Evolutionary conservation across 1,140 invertebrate genomes (phyloP), one percentile per base, ranked within the genome.

Genomic region (Ceratosolen solmsi): DNA sequence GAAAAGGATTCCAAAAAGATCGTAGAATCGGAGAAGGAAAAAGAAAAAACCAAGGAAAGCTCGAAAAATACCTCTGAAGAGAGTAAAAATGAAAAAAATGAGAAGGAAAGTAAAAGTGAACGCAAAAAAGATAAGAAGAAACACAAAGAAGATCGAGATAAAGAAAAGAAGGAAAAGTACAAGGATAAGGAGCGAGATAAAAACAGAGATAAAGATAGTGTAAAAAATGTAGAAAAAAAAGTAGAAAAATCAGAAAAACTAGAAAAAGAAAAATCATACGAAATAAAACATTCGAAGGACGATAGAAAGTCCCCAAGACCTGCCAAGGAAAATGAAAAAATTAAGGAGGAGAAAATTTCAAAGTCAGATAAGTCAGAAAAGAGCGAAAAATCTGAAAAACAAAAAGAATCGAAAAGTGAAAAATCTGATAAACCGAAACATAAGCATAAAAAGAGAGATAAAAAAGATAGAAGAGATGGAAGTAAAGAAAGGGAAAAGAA

Each of bases 391-490:
- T 88, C 89, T 4, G 92, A 93, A 60, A 94, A 93, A 84, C 86
- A 90, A 36, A 93, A 94, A 68, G 84, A 89, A 4, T 83, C 82
- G 22, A 88, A 86, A 30, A 86, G 27, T 8, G 90, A 92, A 0
- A 89, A 89, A 74, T 82, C 84, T 22, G 90, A 92, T 17, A 90
- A 89, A 33, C 88, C 89, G 27, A 92, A 90, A 74, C 92, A 93
- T 63, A 93, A 93, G 60, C 91, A 93, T 41, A 92, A 92, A 77
- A 92, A 92, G 71, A 91, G 90, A 79, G 92, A 92, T 8, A 92
- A 91, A 51, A 91, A 90, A 86, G 94, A 95, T 49, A 94, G 93
- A 84, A 92, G 89, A 38, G 93, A 93, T 72, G 86, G 86, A 4
- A 92, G 91, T 22, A 91, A 89, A 58, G 90, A 92, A 15, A 84